Base-by-base conservation (phyloP, 1,140 invertebrate species). In the Whitmania pigra region DNA sequence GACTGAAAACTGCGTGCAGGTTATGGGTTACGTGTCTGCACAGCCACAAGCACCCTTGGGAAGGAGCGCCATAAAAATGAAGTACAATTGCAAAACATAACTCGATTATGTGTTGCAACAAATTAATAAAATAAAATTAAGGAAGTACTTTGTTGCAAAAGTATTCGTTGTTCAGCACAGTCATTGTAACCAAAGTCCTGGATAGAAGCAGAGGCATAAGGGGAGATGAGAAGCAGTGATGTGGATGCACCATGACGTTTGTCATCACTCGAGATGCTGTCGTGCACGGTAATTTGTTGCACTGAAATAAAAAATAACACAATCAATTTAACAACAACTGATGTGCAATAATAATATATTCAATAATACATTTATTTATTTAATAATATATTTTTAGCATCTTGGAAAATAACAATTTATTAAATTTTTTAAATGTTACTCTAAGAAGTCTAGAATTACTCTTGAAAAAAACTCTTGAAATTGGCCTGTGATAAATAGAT, bases 201-300 rank as follows among this genome's bases (percentile, higher is more conserved):
- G 57, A 63, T 2, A 63, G 57, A n/a, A 63, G 57, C 22, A 63
- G 57, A 25, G 57, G 29, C 29, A 31, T 63, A 13, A 22, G 18
- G 22, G 57, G 29, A 25, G 57, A 25, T 18, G 57, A 63, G 57
- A 63, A 63, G 57, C 57, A 63, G 29, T 63, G 57, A 15, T 63
- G 57, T 11, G 57, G 57, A 20, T 63, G 57, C 7, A 63, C 29
- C 22, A 63, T 22, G 29, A 22, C 29, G 15, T 63, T 63, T 13
- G 57, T 63, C 57, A 63, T 63, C 57, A 63, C 57, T 17, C 29
- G 22, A 31, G 22, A 63, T 13, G 57, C 57, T 11, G 57, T 63
- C 15, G 29, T 31, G 18, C 57, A 63, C 22, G 57, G 29, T 18
- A 63, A 20, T 25, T 63, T 31, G 22, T 25, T 63, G 57, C 57